A percentile compares a stretch with the other conserved stretches of the same genome.
These are phyloP conservation scores for Rhagium mordax DNA, from an alignment of 2,888 invertebrate genomes.

Conservation along the genomic window DNA sequence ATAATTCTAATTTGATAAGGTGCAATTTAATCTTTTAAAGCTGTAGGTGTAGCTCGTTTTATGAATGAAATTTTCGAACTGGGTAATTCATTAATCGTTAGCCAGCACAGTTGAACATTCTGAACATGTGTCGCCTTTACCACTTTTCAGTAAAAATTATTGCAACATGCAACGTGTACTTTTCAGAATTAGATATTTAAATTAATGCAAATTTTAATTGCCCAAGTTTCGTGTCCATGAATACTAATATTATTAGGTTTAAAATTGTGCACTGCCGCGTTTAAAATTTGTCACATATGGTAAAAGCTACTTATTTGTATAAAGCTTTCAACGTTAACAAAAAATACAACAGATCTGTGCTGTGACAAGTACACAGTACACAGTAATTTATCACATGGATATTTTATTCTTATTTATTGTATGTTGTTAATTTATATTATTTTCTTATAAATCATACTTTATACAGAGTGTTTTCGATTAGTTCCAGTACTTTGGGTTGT, in stretches of 20 bases:
- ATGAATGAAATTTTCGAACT: conserved; percentile 14
- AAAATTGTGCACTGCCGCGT: conserved; percentile 6
- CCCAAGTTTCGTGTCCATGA: conserved; percentile 7
- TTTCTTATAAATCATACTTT: too few relatives aligned
- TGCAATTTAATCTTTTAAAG: neutral
- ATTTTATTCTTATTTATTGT: too few relatives aligned
- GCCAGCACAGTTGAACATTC: neutral
- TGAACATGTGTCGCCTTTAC: neutral
- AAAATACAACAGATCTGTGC: too few relatives aligned
- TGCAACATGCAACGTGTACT: neutral
- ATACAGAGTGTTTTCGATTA: too few relatives aligned
- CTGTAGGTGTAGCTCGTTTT: conserved; percentile 4
- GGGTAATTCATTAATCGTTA: neutral
- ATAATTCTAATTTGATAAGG: conserved; percentile 10
- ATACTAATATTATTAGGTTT: conserved; percentile 1
- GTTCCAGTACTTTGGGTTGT: too few relatives aligned
- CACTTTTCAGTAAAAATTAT: neutral
- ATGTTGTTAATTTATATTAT: too few relatives aligned
- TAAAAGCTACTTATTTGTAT: too few relatives aligned
- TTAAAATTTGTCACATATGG: neutral
- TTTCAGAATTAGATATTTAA: conserved; percentile 4
- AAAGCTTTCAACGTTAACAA: too few relatives aligned
- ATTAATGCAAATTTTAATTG: conserved; percentile 10
- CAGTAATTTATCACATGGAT: too few relatives aligned
- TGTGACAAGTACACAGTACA: too few relatives aligned